phyloP scores from a whole-genome alignment of 2,797 vertebrate genomes.

The Sebastiscus albofasciatus region DNA sequence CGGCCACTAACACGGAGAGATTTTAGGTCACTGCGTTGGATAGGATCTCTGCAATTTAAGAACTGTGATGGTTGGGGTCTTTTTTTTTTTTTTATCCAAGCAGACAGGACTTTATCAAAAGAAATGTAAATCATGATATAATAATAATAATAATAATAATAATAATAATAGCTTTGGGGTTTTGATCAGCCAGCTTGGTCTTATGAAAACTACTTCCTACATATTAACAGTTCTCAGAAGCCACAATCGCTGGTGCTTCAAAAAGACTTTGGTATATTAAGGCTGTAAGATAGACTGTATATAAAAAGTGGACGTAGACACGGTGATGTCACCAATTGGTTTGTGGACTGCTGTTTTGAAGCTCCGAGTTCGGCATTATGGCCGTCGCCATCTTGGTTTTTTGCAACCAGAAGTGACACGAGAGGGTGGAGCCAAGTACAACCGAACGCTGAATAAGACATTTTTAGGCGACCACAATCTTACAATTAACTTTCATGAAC shows the following conservation, averaged over 20 bases:
- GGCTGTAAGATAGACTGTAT: neutral
- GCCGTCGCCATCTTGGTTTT: too few relatives aligned
- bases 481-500: too few relatives aligned
- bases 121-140: neutral
- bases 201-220: neutral
- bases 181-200: neutral
- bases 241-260: neutral
- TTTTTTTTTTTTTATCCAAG: neutral
- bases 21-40: conserved; percentile 30
- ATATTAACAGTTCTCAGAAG: neutral
- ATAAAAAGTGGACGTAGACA: too few relatives aligned
- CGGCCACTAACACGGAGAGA: conserved; percentile 5
- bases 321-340: too few relatives aligned
- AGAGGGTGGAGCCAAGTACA: too few relatives aligned
- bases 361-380: too few relatives aligned
- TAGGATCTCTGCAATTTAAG: neutral
- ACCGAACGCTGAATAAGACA: too few relatives aligned
- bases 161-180: neutral
- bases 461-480: too few relatives aligned
- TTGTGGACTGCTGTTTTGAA: too few relatives aligned
- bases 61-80: neutral
- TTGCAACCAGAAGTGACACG: too few relatives aligned
- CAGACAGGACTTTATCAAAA: neutral
- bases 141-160: neutral
- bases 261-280: neutral